A percentile compares a stretch with the other conserved stretches of the same genome.
These are phyloP conservation scores for Cygnus buccinator DNA, from an alignment of 2,113 vertebrate species.

Conservation along the genomic window DNA sequence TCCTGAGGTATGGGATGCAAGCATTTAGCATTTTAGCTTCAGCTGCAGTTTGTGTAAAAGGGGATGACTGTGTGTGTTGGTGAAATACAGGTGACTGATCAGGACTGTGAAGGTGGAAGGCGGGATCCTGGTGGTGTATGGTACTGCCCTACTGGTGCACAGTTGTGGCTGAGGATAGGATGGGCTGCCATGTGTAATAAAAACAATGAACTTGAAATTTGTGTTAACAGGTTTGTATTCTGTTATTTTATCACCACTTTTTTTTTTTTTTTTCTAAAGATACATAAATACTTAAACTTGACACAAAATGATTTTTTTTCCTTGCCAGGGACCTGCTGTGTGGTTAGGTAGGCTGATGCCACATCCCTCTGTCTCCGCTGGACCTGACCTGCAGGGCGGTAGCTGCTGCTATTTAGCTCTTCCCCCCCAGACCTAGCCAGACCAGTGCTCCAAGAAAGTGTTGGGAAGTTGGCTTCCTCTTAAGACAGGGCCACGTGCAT, in stretches of 20 bases:
- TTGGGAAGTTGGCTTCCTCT: background rate
- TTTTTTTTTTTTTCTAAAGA: background rate
- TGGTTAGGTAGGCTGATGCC: background rate
- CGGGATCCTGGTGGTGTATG: rapidly evolving
- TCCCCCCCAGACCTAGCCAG: background rate
- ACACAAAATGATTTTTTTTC: background rate
- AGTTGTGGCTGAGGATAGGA: background rate
- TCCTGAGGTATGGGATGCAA: background rate
- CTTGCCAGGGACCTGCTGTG: background rate
- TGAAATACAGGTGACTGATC: background rate
- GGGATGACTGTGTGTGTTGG: background rate
- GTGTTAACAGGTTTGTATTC: background rate
- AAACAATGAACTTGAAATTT: background rate
- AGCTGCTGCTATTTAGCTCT: background rate
- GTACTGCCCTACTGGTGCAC: background rate
- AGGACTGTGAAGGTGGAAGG: background rate
- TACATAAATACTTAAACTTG: background rate
- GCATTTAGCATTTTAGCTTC: background rate
- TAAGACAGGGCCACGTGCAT: background rate
- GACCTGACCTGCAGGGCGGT: no score
- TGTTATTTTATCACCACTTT: background rate
- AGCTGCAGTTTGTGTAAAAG: background rate
- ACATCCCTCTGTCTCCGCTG: background rate
- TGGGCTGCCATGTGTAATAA: background rate
- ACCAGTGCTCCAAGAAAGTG: background rate